Base-by-base conservation (phyloP, 2,113 vertebrate species). In the Crotalus horridus region DNA sequence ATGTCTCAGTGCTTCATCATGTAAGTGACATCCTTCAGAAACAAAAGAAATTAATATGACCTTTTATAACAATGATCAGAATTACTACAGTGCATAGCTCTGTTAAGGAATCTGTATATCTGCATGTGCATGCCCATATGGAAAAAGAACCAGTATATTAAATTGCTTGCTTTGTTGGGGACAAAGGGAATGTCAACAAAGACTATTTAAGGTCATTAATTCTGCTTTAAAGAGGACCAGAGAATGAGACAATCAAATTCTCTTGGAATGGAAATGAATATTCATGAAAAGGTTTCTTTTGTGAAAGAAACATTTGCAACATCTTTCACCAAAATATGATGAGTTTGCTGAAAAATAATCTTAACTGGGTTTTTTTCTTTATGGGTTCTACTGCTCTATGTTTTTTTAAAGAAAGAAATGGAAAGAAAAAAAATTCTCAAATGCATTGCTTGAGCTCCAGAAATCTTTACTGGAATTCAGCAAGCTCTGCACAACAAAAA, bases 171-270 rank as follows among this genome's bases (percentile, higher is more conserved):
- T 93, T 56, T 89, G 89, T 90, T 94, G 92, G 95, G 91, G 95
- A 94, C 96, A 96, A 95, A 96, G 95, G 95, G 89, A 96, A 89
- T 96, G 96, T 96, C 95, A 96, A 91, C 8, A 61, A 94, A 95
- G 95, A 92, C 93, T 94, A 96, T 96, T 96, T 96, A 96, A 90
- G 93, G 95, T 96, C 94, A 96, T 96, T 96, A 96, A 95, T 96
- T 96, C 94, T 94, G 95, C 96, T 92, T 95, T 92, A 90, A 81
- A 93, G 92, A 54, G 91, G 26, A 91, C 46, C 61, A 43, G 33
- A 55, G 58, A 95, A 95, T 94, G 93, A 96, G 94, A 96, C 95
- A 96, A 96, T 97, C 90, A 96, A 91, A 95, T 95, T 59, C 91
- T 95, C 93, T 96, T 95, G 74, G 94, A 96, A 95, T 94, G 85